Base-by-base conservation (phyloP, 2,113 vertebrate genomes). In the Electrona antarctica region DNA sequence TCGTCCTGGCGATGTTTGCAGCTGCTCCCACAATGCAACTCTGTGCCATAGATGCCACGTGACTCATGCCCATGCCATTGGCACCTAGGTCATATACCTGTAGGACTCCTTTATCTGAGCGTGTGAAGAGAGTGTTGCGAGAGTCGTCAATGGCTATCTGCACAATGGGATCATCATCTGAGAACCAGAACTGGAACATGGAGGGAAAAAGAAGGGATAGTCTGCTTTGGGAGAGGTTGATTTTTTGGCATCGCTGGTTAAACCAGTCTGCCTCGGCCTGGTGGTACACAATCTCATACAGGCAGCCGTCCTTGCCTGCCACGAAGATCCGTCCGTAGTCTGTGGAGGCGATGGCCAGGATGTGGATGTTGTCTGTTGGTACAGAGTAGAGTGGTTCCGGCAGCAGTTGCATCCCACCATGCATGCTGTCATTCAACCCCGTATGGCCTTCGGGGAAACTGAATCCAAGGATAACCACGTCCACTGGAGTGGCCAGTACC, bases 231-330 rank as follows among this genome's bases (percentile, higher is more conserved):
- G 98, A 99, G 88, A 98, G 98, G 88, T 99, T 99, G 74, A 99
- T 98, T 90, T 99, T 99, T 73, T 94, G 90, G 83, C 97, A 99
- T 46, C 97, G 94, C 72, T 98, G 97, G 78, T 95, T 98, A 82
- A 99, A 96, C 98, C 98, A 99, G 50, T 97, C 97, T 2, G 97
- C 97, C 85, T 98, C 96, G 0, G 97, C 97, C 95, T 99, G 97
- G 85, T 99, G 97, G 85, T 99, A 99, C 41, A 94, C 97, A 3
- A 99, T 94, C 93, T 99, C 98, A 79, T 99, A 99, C 29, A 99
- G 93, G 86, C 97, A 98, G 52, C 97, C 98, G 12, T 99, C 98
- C 72, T 97, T 98, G 65, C 97, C 98, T 67, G 96, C 97, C 89
- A 99, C 87, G 79, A 99, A 99, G 72, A 99, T 97, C 41, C 97